Evolutionary conservation across 2,797 vertebrate genomes (phyloP).

Genomic region (Pangasius macronema): DNA sequence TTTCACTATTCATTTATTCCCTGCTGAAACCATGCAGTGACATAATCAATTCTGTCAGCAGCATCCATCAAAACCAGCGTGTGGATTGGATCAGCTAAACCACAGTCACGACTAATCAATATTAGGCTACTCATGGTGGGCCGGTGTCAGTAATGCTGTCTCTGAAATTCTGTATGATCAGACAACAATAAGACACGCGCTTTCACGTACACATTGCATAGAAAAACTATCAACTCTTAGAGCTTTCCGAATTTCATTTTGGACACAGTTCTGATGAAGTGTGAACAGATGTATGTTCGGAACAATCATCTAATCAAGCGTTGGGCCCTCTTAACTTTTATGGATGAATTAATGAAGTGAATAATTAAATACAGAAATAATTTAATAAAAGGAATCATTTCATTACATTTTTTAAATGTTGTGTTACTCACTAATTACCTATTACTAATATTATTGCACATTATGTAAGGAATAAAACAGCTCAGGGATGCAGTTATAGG

Average conservation of each 20-base stretch:
- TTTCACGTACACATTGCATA: background rate
- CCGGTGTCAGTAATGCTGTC: background rate
- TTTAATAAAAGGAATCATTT: background rate
- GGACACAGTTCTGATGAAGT: background rate
- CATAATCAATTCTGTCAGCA: constrained; percentile 7
- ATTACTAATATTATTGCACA: background rate
- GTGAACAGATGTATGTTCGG: background rate
- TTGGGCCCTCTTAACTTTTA: background rate
- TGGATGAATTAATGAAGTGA: background rate
- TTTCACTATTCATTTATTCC: background rate
- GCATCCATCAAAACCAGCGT: background rate
- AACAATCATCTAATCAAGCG: background rate
- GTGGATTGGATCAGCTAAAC: constrained; percentile 11
- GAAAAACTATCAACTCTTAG: background rate
- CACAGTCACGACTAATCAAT: constrained; percentile 20
- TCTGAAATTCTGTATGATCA: background rate
- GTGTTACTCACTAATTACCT: background rate
- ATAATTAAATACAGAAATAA: background rate
- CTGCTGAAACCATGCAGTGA: background rate
- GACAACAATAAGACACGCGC: too few relatives aligned
- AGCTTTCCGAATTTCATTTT: background rate
- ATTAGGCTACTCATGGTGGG: background rate
- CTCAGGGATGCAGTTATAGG: background rate
- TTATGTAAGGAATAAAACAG: background rate
- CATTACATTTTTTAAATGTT: background rate